A percentile compares a stretch with the other conserved stretches of the same genome.
Conservation (phyloP, 2,888 invertebrate genomes). For the Tiliacea aurago region DNA sequence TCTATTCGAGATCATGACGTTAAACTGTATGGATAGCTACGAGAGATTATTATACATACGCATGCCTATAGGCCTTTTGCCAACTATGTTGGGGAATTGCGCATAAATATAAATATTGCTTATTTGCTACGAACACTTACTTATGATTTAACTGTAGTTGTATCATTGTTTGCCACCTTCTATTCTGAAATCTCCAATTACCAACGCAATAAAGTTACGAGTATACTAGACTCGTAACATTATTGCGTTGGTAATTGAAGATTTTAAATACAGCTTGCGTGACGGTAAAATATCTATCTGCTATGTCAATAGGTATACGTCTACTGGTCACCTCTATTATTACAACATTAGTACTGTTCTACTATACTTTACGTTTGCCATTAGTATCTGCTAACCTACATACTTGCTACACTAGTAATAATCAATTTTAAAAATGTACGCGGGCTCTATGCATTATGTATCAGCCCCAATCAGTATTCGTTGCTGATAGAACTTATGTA, state of each 20-base stretch:
- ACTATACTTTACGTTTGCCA: slow-evolving; percentile 41
- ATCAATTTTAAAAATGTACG: slow-evolving; percentile 61
- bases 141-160: too few relatives aligned
- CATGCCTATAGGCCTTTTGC: neutral
- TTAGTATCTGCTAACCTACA: slow-evolving; percentile 62
- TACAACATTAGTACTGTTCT: slow-evolving; percentile 23
- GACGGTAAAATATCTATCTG: slow-evolving; percentile 18
- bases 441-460: slow-evolving; percentile 61
- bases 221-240: neutral
- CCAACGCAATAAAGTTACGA: too few relatives aligned
- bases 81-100: neutral
- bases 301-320: neutral
- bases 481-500: slow-evolving; percentile 45
- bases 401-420: slow-evolving; percentile 51
- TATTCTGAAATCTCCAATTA: too few relatives aligned
- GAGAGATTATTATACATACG: neutral
- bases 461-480: slow-evolving; percentile 60
- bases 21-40: neutral
- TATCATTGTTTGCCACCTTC: too few relatives aligned
- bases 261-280: slow-evolving; percentile 12
- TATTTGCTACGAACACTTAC: neutral
- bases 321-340: slow-evolving; percentile 30
- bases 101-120: neutral
- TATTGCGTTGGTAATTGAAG: neutral
- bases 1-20: neutral